Base-by-base conservation (phyloP, 2,797 vertebrate genomes). In the Enteromius anoplus region DNA sequence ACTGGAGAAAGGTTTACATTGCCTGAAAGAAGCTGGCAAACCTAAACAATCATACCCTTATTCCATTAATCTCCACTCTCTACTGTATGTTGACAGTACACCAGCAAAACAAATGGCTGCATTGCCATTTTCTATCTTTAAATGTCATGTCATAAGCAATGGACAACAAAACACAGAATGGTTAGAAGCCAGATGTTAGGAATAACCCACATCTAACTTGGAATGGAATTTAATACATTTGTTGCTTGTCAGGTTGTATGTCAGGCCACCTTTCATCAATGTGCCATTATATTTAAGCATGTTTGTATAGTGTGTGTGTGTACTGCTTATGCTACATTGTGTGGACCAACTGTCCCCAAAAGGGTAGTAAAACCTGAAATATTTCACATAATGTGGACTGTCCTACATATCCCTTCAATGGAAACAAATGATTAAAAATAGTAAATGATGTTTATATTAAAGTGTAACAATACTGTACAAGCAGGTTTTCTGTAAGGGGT, bases 1-100 rank as follows among this genome's bases (percentile, higher is more conserved):
- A 45, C 1, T 29, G 37, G 23, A 45, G n/a, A 76, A 45, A 45
- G 9, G 37, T 66, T 62, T 26, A 23, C 12, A 19, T 21, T 60
- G 17, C 42, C 76, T 49, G 60, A 65, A 19, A 49, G 10, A 49
- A 78, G 21, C 15, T 65, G 42, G 65, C 19, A 78, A 78, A 42
- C 60, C 60, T n/a, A 42, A 75, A 37, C 9, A 21, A 66, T 19
- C 17, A n/a, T 21, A 68, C 19, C 34, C 32, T 40, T 37, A 21
- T 68, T 68, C 9, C 19, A 21, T 68, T 68, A 9, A 19, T 21
- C 29, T 75, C 29, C 2, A 49, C 7, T n/a, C 21, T 65, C 29
- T 60, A 42, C 40, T 42, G 40, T 42, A 0, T 34, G 66, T 69
- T 40, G 49, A 69, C 58, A 62, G 37, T 45, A 76, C 29, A 53